A percentile compares a stretch with the other conserved stretches of the same genome.
Conservation (phyloP, 2,113 vertebrate species). For the Dasyurus viverrinus region DNA sequence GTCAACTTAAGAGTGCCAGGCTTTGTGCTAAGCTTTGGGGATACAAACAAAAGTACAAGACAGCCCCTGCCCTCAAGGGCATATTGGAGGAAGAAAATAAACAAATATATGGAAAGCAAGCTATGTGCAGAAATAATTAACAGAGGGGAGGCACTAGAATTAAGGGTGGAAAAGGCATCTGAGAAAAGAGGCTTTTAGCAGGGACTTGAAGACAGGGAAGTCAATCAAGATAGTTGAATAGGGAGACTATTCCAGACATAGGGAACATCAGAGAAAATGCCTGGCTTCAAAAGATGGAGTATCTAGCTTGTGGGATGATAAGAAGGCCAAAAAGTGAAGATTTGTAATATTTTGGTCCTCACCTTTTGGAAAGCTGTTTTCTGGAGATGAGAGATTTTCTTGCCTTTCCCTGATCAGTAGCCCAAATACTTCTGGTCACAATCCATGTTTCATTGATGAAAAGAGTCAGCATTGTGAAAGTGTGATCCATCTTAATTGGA, state of each 20-base stretch:
- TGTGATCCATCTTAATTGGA: not conserved
- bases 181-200: not conserved
- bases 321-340: not conserved
- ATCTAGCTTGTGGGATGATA: not conserved
- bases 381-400: not conserved
- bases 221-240: too few relatives aligned
- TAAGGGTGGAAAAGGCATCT: not conserved
- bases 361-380: not conserved
- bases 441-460: not conserved
- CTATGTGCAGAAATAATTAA: not conserved
- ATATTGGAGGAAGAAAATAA: not conserved
- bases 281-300: too few relatives aligned
- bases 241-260: not conserved
- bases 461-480: slow-evolving; percentile 28
- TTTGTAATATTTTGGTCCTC: rapidly evolving
- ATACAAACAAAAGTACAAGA: not conserved
- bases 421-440: not conserved
- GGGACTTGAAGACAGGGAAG: not conserved
- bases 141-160: not conserved
- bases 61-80: not conserved
- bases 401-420: not conserved
- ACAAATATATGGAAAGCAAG: not conserved
- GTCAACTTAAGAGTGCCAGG: not conserved
- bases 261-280: not conserved
- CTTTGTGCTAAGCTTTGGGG: not conserved